Evolutionary conservation across 2,888 invertebrate species (phyloP), one percentile per base, ranked within the genome.

Genomic region (Salticus scenicus): DNA sequence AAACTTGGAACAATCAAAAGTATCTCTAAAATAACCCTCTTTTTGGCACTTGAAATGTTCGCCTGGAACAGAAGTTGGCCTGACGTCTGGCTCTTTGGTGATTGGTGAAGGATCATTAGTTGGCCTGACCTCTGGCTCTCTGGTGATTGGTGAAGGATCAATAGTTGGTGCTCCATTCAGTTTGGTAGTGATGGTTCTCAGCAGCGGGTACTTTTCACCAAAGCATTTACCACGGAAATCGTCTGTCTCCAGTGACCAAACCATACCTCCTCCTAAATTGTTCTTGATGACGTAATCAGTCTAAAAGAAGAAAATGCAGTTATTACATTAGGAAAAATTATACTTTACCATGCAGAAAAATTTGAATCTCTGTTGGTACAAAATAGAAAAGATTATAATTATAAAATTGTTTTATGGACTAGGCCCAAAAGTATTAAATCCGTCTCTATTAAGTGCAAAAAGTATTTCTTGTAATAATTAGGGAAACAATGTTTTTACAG

Each of bases 161-260:
- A n/a, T n/a, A n/a, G n/a, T 12, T 8, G 37, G 37, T 12, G 37
- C 7, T 8, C 37, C 37, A 37, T 37, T 37, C 47, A 47, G 17
- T 14, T 47, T 47, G 7, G 47, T 12, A 2, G 12, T 2, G 47
- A 47, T 10, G 47, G 47, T 47, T 12, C 10, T 12, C 47, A 47
- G 47, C 47, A 47, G 17, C 10, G 47, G 47, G 17, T 12, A 47
- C 84, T 95, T 94, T 10, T 95, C 95, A 0, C 95, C 96, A 89
- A 97, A 97, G 0, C 94, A 93, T 0, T 93, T 94, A 1, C 97
- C 97, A 75, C 94, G 95, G 91, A 97, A 97, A 91, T 97, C 97
- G 89, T 97, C 97, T 96, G 97, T 97, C 90, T 97, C 97, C 0
- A 97, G 93, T 0, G 97, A 96, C 97, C 97, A 98, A 0, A 97